These are phyloP conservation scores for Leptopterna dolabrata DNA, from an alignment of 2,888 invertebrate species.

Conservation along the genomic window DNA sequence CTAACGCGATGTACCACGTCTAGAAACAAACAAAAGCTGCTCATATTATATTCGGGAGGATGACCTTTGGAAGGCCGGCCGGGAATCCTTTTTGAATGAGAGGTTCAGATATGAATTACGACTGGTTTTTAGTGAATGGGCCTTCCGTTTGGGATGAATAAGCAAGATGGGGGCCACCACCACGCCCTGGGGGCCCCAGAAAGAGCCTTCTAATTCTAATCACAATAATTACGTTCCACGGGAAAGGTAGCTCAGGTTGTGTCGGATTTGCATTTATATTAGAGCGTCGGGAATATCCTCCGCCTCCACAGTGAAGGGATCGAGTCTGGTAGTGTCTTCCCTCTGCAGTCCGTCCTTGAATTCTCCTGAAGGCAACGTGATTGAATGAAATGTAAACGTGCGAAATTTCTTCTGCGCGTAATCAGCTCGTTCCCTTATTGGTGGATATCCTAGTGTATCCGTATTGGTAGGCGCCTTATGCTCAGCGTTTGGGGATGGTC, in stretches of 20 bases:
- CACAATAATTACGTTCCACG: constrained; percentile 47
- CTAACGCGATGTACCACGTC: background rate
- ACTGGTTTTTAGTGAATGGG: constrained; percentile 51
- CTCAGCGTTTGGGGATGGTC: too few species aligned
- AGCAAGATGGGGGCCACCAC: constrained; percentile 30
- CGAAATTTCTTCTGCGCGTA: background rate
- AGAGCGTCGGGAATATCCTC: constrained; percentile 5
- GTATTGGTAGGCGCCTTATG: too few species aligned
- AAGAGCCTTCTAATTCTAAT: constrained; percentile 46
- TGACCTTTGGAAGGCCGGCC: constrained; percentile 14
- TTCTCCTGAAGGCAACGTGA: background rate
- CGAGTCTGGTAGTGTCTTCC: background rate
- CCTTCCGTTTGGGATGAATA: constrained; percentile 49
- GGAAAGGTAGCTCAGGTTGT: constrained; percentile 41
- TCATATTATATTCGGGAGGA: background rate
- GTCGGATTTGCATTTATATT: constrained; percentile 51
- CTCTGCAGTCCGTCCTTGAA: background rate
- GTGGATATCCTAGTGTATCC: too few species aligned
- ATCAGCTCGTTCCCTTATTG: too few species aligned
- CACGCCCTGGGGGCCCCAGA: constrained; percentile 15
- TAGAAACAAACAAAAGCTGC: background rate
- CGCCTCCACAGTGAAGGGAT: background rate
- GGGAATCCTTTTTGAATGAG: constrained; percentile 26
- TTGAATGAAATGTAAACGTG: background rate
- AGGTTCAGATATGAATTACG: constrained; percentile 49